Evolutionary conservation across 30 jellyfish, hydroid and myxozoan genomes (phyloP).

Genomic region (Aurelia coerulea): DNA sequence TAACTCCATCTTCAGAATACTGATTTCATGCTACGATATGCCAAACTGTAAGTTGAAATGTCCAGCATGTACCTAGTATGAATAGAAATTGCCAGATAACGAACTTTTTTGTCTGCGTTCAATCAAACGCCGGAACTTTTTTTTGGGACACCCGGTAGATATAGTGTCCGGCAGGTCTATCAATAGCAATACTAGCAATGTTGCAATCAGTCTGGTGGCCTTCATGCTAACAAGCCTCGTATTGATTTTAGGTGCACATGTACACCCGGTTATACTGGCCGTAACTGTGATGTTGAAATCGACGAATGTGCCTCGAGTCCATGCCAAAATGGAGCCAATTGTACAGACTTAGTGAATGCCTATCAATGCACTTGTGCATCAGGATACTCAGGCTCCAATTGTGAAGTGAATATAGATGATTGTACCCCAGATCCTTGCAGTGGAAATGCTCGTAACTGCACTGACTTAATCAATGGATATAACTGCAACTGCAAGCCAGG

Average conservation of each 20-base stretch:
- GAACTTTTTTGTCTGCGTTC: no score
- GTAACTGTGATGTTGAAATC: conserved; percentile 74
- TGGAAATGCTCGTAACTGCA: conserved; percentile 70
- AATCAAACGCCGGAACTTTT: no score
- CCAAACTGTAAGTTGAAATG: no score
- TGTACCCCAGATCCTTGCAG: conserved; percentile 81
- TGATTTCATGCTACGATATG: no score
- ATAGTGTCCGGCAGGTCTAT: no score
- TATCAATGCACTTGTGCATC: conserved; percentile 76
- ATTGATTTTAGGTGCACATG: conserved; percentile 58
- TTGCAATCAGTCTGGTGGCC: no score
- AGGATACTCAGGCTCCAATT: conserved; percentile 83
- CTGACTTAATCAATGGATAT: conserved; percentile 80
- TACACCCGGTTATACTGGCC: conserved; percentile 79
- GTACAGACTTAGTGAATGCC: conserved; percentile 79
- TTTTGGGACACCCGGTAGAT: no score
- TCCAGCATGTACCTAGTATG: no score
- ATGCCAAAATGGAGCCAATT: conserved; percentile 71
- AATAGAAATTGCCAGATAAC: no score
- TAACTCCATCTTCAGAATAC: no score
- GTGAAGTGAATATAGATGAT: conserved; percentile 76
- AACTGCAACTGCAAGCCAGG: conserved; percentile 90
- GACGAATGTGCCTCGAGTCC: conserved; percentile 84
- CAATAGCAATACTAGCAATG: conserved; percentile 5
- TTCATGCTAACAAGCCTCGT: no score